Evolutionary conservation across 2,797 vertebrate genomes (phyloP), one percentile per base, ranked within the genome.

Genomic region (Zalophus californianus): DNA sequence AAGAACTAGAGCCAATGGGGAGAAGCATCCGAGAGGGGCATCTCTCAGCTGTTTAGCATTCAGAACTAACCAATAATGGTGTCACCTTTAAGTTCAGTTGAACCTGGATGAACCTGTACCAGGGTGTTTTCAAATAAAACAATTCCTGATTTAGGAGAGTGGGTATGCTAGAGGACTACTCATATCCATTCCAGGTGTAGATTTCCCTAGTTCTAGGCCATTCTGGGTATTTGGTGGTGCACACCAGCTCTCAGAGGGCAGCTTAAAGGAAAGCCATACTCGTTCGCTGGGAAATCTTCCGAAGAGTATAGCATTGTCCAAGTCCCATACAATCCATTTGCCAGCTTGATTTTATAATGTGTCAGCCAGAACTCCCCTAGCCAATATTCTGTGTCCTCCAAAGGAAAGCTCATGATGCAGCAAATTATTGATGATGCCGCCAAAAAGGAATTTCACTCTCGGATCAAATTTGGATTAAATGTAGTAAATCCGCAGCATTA

Each of bases 391-490:
- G 90, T 97, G 41, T 90, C 86, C 96, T 83, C 84, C 92, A 90
- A 97, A 97, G 75, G 35, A 96, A 97, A 97, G 78, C 86, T 62
- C 29, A 52, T 2, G 23, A 90, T 41, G 41, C 66, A 60, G 54
- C 91, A 95, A 98, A 97, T 98, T 97, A 97, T 90, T 90, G 86
- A 96, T 97, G 96, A 96, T 96, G 78, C 90, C 97, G 96, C 88
- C 95, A 97, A 97, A 97, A 96, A 97, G 48, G 96, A 97, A 98
- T 97, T 97, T 96, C 41, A 82, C 79, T 89, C 87, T 95, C 16
- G 11, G 96, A 97, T 95, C 92, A 90, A 96, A 92, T 97, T 92
- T 96, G 97, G 97, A 96, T 97, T 98, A 96, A 97, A 97, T n/a
- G 80, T 97, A 97, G 92, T 97, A 97, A 96, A 97, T 92, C 92